Evolutionary conservation across 2,888 invertebrate genomes (phyloP).

Genomic region (Synanthedon myopaeformis): DNA sequence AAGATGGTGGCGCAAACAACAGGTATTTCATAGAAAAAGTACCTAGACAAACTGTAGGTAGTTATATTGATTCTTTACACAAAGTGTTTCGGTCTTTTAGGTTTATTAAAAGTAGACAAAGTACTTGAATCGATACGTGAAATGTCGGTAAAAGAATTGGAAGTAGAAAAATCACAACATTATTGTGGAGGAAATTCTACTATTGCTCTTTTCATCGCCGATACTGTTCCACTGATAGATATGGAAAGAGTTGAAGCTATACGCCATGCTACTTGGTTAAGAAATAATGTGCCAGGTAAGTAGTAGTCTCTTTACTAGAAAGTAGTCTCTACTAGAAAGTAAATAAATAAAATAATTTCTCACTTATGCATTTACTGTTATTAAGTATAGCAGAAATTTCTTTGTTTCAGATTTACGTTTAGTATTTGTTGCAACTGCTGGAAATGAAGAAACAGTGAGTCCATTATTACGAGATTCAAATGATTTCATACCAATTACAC

Average conservation of each 20-base stretch:
- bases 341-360: no score
- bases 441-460: slow-evolving; percentile 7
- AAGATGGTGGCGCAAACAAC: slow-evolving; percentile 1
- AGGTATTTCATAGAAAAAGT: neutral
- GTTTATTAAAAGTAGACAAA: slow-evolving; percentile 7
- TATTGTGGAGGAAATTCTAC: slow-evolving; percentile 12
- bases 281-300: slow-evolving; percentile 9
- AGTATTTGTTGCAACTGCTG: slow-evolving; percentile 9
- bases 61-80: no score
- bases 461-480: slow-evolving; percentile 5
- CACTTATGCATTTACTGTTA: no score
- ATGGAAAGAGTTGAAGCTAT: slow-evolving; percentile 7
- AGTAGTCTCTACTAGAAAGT: neutral
- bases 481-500: slow-evolving; percentile 10
- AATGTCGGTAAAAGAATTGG: slow-evolving; percentile 1
- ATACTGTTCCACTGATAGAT: slow-evolving; percentile 8
- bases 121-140: slow-evolving; percentile 6
- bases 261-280: slow-evolving; percentile 5
- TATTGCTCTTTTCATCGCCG: slow-evolving; percentile 9
- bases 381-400: no score
- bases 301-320: no score
- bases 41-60: no score
- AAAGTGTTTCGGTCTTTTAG: slow-evolving; percentile 2
- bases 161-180: slow-evolving; percentile 4
- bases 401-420: slow-evolving; percentile 9